Base-by-base conservation (phyloP, 1,140 invertebrate species). In the Adoxophyes honmai region DNA sequence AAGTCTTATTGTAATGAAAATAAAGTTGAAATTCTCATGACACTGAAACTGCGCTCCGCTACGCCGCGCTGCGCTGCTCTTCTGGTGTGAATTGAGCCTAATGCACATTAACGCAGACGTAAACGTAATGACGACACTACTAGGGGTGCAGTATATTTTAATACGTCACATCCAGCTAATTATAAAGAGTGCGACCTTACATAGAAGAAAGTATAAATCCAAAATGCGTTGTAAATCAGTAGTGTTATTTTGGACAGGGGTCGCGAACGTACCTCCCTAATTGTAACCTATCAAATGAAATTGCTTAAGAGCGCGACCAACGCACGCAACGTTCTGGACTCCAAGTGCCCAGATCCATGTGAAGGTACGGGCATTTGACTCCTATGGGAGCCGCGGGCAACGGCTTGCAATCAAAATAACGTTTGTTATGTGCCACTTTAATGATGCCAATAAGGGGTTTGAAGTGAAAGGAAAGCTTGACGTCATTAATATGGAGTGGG, bases 201-300 rank as follows among this genome's bases (percentile, higher is more conserved):
- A 10, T 42, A 16, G 42, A 33, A 28, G 21, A 28, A 28, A 6
- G 21, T 18, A 48, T 48, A 48, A 48, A 48, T 48, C n/a, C 42
- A 48, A 48, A 48, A 48, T 18, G n/a, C 18, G 42, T 13, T 28
- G 42, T 48, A 48, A 48, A 48, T 48, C 42, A 1, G 16, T 10
- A 10, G 10, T 16, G 3, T 2, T 28, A 28, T 28, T 28, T 28
- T n/a, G 42, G 42, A 28, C 42, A 44, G 18, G 39, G 39, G 16
- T n/a, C 16, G 28, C n/a, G 42, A 28, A 48, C 21, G 21, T 6
- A 28, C 10, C 42, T 11, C 42, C 42, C 21, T 48, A 48, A 48
- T 48, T 48, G 42, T 10, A 6, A 16, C 42, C 42, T 48, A 48
- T 48, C 42, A 48, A 48, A 33, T 21, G 21, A 48, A 48, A 48